Conservation (phyloP, 1,140 invertebrate genomes). For the Tetranychus urticae region DNA sequence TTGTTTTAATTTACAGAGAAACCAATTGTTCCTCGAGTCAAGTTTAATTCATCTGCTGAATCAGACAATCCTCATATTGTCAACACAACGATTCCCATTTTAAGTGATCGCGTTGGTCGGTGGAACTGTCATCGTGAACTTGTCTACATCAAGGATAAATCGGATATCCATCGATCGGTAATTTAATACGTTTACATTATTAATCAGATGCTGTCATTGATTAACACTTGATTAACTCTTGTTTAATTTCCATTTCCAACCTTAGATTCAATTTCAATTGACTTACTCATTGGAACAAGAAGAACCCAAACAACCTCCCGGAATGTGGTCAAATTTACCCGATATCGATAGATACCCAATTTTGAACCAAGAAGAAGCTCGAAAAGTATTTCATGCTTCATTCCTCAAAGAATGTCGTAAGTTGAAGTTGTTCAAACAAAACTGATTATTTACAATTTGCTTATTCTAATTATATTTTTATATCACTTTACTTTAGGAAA, state of each 20-base stretch:
- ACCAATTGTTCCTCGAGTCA: slow-evolving; percentile 29
- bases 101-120: slow-evolving; percentile 1
- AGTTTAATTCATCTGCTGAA: slow-evolving; percentile 26
- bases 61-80: slow-evolving; percentile 19
- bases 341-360: slow-evolving; percentile 59
- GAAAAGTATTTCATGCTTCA: slow-evolving; percentile 49
- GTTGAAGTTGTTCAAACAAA: neutral
- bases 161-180: slow-evolving; percentile 15
- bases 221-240: no score
- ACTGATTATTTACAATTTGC: neutral
- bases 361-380: slow-evolving; percentile 60
- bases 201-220: no score
- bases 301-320: neutral
- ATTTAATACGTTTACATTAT: slow-evolving; percentile 1
- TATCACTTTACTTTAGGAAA: no score
- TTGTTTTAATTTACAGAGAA: neutral
- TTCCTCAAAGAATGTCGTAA: slow-evolving; percentile 77
- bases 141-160: slow-evolving; percentile 39
- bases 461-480: no score
- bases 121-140: slow-evolving; percentile 40
- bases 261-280: slow-evolving; percentile 58
- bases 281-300: slow-evolving; percentile 25
- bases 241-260: slow-evolving; percentile 12
- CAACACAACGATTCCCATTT: slow-evolving; percentile 11
- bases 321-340: slow-evolving; percentile 20